phyloP scores from a whole-genome alignment of 2,797 vertebrate species.

The Lophotriccus pileatus region DNA sequence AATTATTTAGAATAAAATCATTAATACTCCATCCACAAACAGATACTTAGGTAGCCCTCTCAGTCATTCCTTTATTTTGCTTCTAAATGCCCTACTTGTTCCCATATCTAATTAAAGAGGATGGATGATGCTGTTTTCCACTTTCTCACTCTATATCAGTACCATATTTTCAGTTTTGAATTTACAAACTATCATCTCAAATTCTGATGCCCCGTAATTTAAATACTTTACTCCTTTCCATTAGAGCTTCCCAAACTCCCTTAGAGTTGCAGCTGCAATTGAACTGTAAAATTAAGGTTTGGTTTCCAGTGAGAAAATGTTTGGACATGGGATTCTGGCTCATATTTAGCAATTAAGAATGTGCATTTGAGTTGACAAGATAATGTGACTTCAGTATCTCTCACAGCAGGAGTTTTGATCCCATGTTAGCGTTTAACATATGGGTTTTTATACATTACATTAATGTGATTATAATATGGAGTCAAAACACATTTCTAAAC shows the following conservation, averaged over 20 bases:
- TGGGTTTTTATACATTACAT: not conserved
- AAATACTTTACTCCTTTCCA: not conserved
- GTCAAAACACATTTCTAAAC: conserved; percentile 12
- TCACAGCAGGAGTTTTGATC: conserved; percentile 9
- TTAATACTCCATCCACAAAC: not conserved
- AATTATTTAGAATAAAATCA: not conserved
- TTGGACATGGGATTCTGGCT: conserved; percentile 52
- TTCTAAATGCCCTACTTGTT: not conserved
- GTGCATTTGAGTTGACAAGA: conserved; percentile 48
- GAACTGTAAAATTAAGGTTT: conserved; percentile 42
- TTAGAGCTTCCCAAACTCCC: not conserved
- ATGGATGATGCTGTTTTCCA: not conserved
- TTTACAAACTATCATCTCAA: not conserved
- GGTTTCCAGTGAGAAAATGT: conserved; percentile 31
- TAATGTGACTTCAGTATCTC: not conserved
- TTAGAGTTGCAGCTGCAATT: conserved; percentile 1
- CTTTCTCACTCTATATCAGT: not conserved
- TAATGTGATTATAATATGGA: not conserved
- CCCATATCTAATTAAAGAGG: not conserved
- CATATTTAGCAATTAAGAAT: conserved; percentile 2
- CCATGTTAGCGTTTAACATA: not conserved
- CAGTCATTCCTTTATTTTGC: not conserved
- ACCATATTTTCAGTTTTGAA: not conserved
- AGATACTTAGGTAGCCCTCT: not conserved
- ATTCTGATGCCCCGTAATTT: not conserved